Evolutionary conservation across 2,888 invertebrate species (phyloP), one percentile per base, ranked within the genome.

Genomic region (Limenitis camilla): DNA sequence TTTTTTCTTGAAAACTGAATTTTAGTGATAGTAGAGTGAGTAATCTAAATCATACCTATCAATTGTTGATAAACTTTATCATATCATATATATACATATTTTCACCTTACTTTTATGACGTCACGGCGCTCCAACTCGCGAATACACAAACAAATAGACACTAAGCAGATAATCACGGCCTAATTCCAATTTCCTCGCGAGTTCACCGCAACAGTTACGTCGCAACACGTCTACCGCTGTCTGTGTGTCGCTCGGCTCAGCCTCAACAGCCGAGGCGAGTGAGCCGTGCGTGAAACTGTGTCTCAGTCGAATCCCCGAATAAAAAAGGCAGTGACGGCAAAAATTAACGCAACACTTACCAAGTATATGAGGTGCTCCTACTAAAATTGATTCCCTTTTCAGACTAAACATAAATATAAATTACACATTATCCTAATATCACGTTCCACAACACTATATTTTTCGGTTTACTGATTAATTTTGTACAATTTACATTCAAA

Each of bases 321-420:
- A 74, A 76, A 78, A 19, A 76, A 78, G 72, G 69, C 66, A 69
- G 73, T 73, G 71, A 77, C 72, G 69, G 68, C 71, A 70, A 72
- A 71, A 69, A 66, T 72, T 71, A 68, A 73, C 72, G 72, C 77
- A 79, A 75, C 68, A 83, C 84, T 85, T 78, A 86, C 85, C 85
- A 78, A 86, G 75, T 73, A 70, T 65, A 67, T 74, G 72, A 69
- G 72, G 69, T 68, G 66, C 65, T 71, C 65, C 65, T 69, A 65
- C 61, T 62, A 63, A 66, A 69, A 67, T 68, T 74, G 71, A 67
- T 73, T 73, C 67, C 70, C 65, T 70, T 62, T 63, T 70, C 71
- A 69, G 67, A 76, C 70, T 78, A 78, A 67, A 68, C 58, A 67
- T 74, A 78, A 74, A 77, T 69, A 73, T 64, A 73, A 77, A 78